Evolutionary conservation across 2,888 invertebrate species (phyloP), one percentile per base, ranked within the genome.

Genomic region (Isotomurus palustris): DNA sequence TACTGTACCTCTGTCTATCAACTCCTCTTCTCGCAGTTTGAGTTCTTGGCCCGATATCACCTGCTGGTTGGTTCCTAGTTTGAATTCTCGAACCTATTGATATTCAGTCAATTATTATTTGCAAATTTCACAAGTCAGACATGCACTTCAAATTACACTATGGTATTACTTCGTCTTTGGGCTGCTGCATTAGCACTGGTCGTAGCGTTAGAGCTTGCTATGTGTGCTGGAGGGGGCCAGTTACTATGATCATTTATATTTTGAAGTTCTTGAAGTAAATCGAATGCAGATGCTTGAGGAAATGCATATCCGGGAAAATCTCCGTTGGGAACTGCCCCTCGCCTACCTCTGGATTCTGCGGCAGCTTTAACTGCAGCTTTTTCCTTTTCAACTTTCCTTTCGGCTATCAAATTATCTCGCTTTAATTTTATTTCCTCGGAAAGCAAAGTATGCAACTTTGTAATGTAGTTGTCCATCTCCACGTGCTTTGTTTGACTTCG

Each of bases 401-500:
- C 75, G 38, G 76, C 75, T 0, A 84, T 75, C 24, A 83, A 72
- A 47, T 81, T 77, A 58, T 77, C 75, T 56, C 87, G 76, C 62
- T 79, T 81, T 36, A 4, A 29, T 2, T 36, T 19, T 14, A 60
- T 56, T 32, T 64, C 64, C 19, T 38, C 44, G 0, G 52, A 28
- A 19, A 62, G 53, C 22, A 58, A 40, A 1, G 53, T 80, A 19
- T 83, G 79, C 79, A 86, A 83, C 75, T 82, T 84, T 25, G 84
- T 84, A 52, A 88, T 86, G 67, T 86, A 84, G 63, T 83, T 84
- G 71, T 88, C 87, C 56, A 88, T 71, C 3, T 85, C 84, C 55
- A 85, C 73, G 29, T 84, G 83, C 51, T 78, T 79, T 64, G 80
- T 82, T 72, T 82, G 78, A 0, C 81, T 78, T 12, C 73, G 71